Base-by-base conservation (phyloP, 2,888 invertebrate genomes). In the Argyra leucocephala region DNA sequence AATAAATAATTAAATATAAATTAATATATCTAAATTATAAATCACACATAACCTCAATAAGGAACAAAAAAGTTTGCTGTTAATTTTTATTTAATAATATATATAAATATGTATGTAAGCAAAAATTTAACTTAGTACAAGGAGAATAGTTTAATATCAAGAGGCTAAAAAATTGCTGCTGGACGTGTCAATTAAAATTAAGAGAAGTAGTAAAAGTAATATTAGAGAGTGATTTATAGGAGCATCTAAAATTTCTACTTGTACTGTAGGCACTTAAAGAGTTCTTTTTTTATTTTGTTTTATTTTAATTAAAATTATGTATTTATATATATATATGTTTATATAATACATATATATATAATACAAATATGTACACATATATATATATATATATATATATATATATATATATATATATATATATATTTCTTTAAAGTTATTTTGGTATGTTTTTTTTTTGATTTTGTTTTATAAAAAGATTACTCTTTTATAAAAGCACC, bases 341-440 rank as follows among this genome's bases (percentile, higher is more conserved):
- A 24, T 24, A 60, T 59, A 22, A 68, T 69, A 68, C 67, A 71
- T 67, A 68, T 69, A 63, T 67, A 63, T 66, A 48, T 67, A 65
- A 66, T 71, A 66, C 69, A 64, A 68, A 66, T 70, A 67, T 73
- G 48, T 68, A 63, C 72, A 68, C 71, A 71, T 70, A 67, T 71
- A 63, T 72, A 66, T 66, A 73, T 73, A 72, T 69, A 68, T 65
- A 68, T 64, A 62, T 70, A 69, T 69, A 68, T 71, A 61, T 67
- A 67, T 66, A 67, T 69, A 66, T 69, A 66, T 61, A 57, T 63
- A 57, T 63, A 64, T 60, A 60, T 21, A 64, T 64, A 23, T 36
- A 59, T 12, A 21, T 60, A 24, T 18, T 26, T 57, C 18, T 48
- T 22, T 15, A 24, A 9, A 37, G 21, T 22, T n/a, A 57, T 48